phyloP scores from a whole-genome alignment of 2,888 invertebrate species.

The Julus scandinavius region DNA sequence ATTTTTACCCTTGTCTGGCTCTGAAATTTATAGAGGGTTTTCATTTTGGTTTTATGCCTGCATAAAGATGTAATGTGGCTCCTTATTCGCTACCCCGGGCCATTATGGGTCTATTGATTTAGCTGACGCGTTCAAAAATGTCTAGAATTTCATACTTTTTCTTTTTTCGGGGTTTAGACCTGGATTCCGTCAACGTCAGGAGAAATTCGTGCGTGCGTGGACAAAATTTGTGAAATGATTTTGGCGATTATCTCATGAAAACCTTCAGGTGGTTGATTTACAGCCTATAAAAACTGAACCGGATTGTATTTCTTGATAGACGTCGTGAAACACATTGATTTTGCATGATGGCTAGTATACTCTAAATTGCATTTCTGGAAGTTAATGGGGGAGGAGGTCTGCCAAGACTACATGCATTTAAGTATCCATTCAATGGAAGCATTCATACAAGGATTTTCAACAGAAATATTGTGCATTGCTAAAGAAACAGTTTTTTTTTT shows the following conservation, averaged over 20 bases:
- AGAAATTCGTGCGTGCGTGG: background rate
- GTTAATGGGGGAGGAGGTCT: too few species aligned
- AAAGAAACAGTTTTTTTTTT: too few species aligned
- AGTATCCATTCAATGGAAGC: too few species aligned
- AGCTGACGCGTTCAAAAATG: background rate
- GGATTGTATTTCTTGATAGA: background rate
- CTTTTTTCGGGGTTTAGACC: background rate
- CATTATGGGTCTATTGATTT: conserved; percentile 22
- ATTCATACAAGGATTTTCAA: too few species aligned
- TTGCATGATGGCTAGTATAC: too few species aligned
- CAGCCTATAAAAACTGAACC: conserved; percentile 11
- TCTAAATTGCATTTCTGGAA: too few species aligned
- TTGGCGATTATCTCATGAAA: background rate
- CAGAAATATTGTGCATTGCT: too few species aligned
- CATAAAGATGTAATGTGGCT: conserved; percentile 27
- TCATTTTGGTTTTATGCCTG: conserved; percentile 12
- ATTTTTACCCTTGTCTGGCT: conserved; percentile 11
- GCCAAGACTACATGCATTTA: too few species aligned
- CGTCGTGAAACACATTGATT: background rate
- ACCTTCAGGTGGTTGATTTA: conserved; percentile 42
- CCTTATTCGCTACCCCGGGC: conserved; percentile 16
- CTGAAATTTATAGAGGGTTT: background rate
- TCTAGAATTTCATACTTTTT: background rate
- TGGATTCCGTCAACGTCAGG: background rate
- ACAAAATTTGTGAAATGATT: background rate